Base-by-base conservation (phyloP, 2,888 invertebrate genomes). In the Deroplatys truncata region DNA sequence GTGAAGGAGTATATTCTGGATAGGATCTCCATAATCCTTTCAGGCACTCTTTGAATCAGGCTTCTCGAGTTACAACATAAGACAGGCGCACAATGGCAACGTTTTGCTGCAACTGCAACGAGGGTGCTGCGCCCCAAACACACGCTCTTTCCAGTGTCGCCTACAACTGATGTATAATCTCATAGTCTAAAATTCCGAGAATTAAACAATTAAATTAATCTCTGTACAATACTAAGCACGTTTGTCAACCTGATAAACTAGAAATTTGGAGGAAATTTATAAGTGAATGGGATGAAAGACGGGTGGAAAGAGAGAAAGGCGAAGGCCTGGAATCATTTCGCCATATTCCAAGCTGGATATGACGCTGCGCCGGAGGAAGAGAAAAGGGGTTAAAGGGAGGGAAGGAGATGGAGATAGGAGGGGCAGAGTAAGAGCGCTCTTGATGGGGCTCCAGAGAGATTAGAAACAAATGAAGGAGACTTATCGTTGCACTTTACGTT, bases 381-480 rank as follows among this genome's bases (percentile, higher is more conserved):
- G 84, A 72, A 56, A 90, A 84, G 87, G 83, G 43, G 84, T 85
- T 84, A 91, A 90, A 89, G 89, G 84, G 28, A 85, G 28, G 43
- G 43, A 43, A 13, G n/a, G 29, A 85, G 29, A 29, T 7, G 3
- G 16, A 10, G 85, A 43, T 4, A 86, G 49, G 16, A 86, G 20
- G 25, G 56, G 25, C 20, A 43, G 28, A 10, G 29, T 29, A n/a
- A 43, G 56, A 25, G 56, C 56, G 56, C 56, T 72, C 56, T 72
- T 72, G 56, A 72, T 72, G 56, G 56, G 56, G 56, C 56, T 72
- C 56, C 56, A 72, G 56, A 86, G 56, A 86, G 86, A 86, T 86
- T 86, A 86, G 72, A 86, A 86, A 86, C 86, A 82, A 86, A 86
- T 29, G 29, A 7, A 9, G 72, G 29, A 72, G 86, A 28, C 72